Evolutionary conservation across 2,888 invertebrate species (phyloP).

Genomic region (Rhopalosiphum nymphaeae): DNA sequence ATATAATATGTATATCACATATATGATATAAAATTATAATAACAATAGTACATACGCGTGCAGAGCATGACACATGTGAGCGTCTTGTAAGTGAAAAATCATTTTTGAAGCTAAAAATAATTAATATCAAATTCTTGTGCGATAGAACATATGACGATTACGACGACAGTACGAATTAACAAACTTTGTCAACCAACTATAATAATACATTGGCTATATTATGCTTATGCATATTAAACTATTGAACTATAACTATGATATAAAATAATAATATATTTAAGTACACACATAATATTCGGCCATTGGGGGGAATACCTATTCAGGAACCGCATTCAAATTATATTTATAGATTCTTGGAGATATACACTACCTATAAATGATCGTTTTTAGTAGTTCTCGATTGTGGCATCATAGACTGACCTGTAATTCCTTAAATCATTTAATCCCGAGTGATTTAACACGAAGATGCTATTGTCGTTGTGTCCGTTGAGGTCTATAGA

Average conservation of each 20-base stretch:
- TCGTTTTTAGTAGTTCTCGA: too few species aligned
- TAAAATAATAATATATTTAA: neutral
- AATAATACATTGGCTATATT: neutral
- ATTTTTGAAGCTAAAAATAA: neutral
- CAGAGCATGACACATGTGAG: neutral
- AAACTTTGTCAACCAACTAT: neutral
- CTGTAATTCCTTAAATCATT: too few species aligned
- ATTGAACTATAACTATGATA: too few species aligned
- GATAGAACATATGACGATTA: neutral
- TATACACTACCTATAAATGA: too few species aligned
- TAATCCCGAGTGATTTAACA: too few species aligned
- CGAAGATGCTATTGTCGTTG: too few species aligned
- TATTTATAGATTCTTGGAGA: too few species aligned
- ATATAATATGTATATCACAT: neutral
- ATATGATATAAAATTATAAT: neutral
- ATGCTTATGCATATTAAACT: neutral
- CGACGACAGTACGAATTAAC: neutral
- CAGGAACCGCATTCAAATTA: too few species aligned
- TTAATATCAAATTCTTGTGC: neutral
- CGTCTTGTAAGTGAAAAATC: neutral
- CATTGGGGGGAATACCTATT: too few species aligned
- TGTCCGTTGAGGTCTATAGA: too few species aligned
- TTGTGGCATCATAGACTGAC: too few species aligned
- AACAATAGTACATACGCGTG: neutral
- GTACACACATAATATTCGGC: neutral